Evolutionary conservation across 1,140 invertebrate genomes (phyloP), one percentile per base, ranked within the genome.

Genomic region (Brachionus calyciflorus): DNA sequence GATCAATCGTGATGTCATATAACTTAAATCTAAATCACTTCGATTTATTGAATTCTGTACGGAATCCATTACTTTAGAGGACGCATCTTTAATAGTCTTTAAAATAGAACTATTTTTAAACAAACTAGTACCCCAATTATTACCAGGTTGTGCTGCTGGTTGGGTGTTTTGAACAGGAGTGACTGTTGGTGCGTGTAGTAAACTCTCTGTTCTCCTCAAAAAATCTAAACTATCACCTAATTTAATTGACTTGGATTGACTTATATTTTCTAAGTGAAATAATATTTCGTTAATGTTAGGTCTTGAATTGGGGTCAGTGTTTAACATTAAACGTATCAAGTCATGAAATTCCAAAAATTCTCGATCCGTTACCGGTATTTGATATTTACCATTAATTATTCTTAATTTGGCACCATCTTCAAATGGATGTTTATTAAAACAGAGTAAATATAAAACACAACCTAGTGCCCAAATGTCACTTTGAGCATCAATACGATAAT

Each of bases 391-490:
- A 88, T 99, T 99, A 6, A 98, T 88, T 79, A 99, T 98, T 49
- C 86, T 89, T 78, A 99, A 84, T 84, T 99, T 99, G 40, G 95
- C 95, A 5, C 89, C 89, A 86, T 99, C 97, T 82, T 97, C 93
- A 85, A 96, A 99, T 9, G 97, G 97, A 88, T 99, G 97, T 78
- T 90, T 89, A 83, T 91, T 90, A 83, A 91, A 98, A 83, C 94
- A 94, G 10, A 99, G 85, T 30, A 91, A 89, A 84, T 93, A 99
- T 0, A 98, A 85, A 65, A 99, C 89, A 85, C 97, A 99, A 5
- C 97, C 96, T 21, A 99, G 85, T 2, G 96, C 95, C 96, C 97
- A 99, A 30, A 96, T 89, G 86, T 99, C 97, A 3, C 91, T 89
- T 17, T 91, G 89, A 78, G 86, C 81, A 77, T 90, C 88, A 78